Evolutionary conservation across 2,113 vertebrate species (phyloP).

Genomic region (Hippocampus mohnikei): DNA sequence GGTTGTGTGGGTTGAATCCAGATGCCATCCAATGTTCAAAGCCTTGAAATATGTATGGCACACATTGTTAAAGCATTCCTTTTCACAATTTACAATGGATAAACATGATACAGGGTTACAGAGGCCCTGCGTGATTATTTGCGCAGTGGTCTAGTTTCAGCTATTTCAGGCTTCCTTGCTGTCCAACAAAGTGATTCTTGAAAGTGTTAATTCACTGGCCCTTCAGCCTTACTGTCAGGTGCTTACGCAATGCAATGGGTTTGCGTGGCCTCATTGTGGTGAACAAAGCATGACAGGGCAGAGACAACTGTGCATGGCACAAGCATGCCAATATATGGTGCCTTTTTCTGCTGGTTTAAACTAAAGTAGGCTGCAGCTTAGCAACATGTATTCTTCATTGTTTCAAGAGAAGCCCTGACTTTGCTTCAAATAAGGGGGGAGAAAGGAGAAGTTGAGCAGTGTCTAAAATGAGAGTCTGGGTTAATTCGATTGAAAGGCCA

Average conservation of each 20-base stretch:
- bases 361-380: not conserved
- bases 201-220: constrained; percentile 59
- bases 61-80: constrained; percentile 69
- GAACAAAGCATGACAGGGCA: not conserved
- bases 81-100: constrained; percentile 69
- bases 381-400: not conserved
- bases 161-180: constrained; percentile 57
- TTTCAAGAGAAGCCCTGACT: not conserved
- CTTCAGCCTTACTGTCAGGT: constrained; percentile 19
- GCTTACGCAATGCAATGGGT: constrained; percentile 42
- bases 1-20: constrained; percentile 69
- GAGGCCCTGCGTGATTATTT: constrained; percentile 65
- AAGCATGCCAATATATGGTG: not conserved
- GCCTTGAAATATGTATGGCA: constrained; percentile 68
- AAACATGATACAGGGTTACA: constrained; percentile 59
- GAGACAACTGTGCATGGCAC: not conserved
- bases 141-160: constrained; percentile 65
- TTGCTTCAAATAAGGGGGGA: not conserved
- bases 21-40: constrained; percentile 67
- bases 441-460: not conserved
- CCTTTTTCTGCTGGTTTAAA: not conserved
- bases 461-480: not conserved
- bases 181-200: constrained; percentile 55
- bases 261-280: not conserved
- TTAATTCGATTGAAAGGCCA: not conserved